Conservation (phyloP, 2,113 vertebrate genomes). For the Solea solea region DNA sequence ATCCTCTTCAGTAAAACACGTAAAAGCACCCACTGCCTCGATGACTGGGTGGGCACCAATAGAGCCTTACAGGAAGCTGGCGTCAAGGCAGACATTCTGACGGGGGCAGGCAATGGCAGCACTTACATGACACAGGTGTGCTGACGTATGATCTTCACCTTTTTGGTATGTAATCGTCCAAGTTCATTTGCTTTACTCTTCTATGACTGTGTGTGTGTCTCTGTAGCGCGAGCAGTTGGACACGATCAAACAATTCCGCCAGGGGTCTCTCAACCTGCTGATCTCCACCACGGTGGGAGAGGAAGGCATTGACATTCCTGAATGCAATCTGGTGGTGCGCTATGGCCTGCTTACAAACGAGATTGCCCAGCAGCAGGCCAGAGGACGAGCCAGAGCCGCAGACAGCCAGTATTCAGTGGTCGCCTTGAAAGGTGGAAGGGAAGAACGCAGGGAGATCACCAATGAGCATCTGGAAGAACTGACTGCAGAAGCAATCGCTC, state of each 20-base stretch:
- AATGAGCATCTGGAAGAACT: conserved; percentile 87
- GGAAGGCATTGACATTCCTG: conserved; percentile 91
- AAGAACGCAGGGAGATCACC: conserved; percentile 81
- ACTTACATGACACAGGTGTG: conserved; percentile 91
- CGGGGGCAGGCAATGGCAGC: conserved; percentile 82
- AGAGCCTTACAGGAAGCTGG: conserved; percentile 44
- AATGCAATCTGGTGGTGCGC: conserved; percentile 91
- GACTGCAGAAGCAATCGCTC: conserved; percentile 80
- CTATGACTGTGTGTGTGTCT: neutral
- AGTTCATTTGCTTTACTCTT: neutral
- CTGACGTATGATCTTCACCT: neutral
- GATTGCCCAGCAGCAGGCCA: conserved; percentile 92
- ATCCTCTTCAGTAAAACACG: conserved; percentile 91
- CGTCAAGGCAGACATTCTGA: conserved; percentile 82
- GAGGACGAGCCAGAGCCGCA: conserved; percentile 86
- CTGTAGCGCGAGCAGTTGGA: conserved; percentile 81
- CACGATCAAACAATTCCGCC: conserved; percentile 84
- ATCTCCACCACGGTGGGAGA: conserved; percentile 93
- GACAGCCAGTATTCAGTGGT: conserved; percentile 90
- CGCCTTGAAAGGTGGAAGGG: conserved; percentile 80
- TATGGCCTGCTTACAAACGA: conserved; percentile 95
- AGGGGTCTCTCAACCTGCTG: conserved; percentile 86
- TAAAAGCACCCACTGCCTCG: conserved; percentile 82
- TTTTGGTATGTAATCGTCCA: neutral
- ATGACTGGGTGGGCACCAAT: conserved; percentile 85